Evolutionary conservation across 53 echinoderm and acorn worm genomes (phyloP).

Genomic region (Henricia sp.): DNA sequence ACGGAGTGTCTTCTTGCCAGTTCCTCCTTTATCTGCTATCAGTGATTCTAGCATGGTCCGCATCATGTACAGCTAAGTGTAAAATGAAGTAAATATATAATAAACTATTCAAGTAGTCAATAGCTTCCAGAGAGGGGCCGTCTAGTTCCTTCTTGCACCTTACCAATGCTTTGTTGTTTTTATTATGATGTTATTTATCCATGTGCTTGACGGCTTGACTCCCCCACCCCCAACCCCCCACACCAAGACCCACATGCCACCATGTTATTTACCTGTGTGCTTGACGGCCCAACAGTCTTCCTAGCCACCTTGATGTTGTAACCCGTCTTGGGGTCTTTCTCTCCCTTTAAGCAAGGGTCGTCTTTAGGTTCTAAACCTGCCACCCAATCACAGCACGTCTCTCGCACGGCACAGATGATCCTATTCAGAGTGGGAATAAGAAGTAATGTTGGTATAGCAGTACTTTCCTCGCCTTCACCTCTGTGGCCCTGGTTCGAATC

Average conservation of each 20-base stretch:
- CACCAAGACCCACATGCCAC: too few relatives aligned
- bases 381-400: constrained; percentile 97
- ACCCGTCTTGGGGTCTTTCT: constrained; percentile 97
- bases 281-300: constrained; percentile 94
- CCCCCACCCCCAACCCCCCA: too few relatives aligned
- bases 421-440: too few relatives aligned
- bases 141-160: constrained; percentile 97
- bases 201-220: too few relatives aligned
- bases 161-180: too few relatives aligned
- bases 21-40: constrained; percentile 94
- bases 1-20: constrained; percentile 94
- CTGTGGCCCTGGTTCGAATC: too few relatives aligned
- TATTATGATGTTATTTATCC: too few relatives aligned
- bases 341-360: constrained; percentile 92
- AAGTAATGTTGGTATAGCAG: too few relatives aligned
- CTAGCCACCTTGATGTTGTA: constrained; percentile 84
- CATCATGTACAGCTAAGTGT: constrained; percentile 87
- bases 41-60: constrained; percentile 98
- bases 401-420: constrained; percentile 86
- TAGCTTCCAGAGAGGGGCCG: constrained; percentile 73
- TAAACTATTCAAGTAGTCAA: constrained; percentile 70
- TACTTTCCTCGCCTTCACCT: too few relatives aligned
- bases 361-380: constrained; percentile 79
- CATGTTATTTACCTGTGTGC: constrained; percentile 88
- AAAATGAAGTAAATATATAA: not conserved